Percentiles rank a stretch among this genome's conserved stretches.
Evolutionary conservation across 2,888 invertebrate species (phyloP).

Genomic region (Heliconius aoede): DNA sequence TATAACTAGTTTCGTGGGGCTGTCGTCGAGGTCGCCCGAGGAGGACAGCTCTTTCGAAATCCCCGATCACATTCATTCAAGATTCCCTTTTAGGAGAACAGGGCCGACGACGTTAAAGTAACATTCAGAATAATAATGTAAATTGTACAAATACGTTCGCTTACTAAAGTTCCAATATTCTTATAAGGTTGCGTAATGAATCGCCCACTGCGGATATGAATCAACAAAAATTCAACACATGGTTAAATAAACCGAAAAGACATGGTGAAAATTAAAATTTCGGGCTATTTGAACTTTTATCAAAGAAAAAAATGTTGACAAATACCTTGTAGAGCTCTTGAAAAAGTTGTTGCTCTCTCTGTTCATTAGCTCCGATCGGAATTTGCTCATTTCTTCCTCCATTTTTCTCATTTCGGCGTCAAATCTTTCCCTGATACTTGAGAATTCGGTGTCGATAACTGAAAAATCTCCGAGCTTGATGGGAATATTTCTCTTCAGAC

Average conservation of each 20-base stretch:
- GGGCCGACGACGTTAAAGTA: constrained; percentile 64
- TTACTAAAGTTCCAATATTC: constrained; percentile 48
- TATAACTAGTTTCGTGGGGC: constrained; percentile 67
- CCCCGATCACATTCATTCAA: constrained; percentile 76
- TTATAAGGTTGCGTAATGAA: constrained; percentile 48
- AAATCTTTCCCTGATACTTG: constrained; percentile 96
- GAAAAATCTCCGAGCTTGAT: constrained; percentile 97
- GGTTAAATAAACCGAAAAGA: constrained; percentile 27
- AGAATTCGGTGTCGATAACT: constrained; percentile 98
- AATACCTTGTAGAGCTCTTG: constrained; percentile 93
- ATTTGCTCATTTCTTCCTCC: constrained; percentile 99
- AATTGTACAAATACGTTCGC: constrained; percentile 52
- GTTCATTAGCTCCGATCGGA: constrained; percentile 96
- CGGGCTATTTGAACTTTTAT: background rate
- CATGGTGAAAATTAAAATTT: constrained; percentile 14
- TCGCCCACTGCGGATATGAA: constrained; percentile 39
- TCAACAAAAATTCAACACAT: constrained; percentile 38
- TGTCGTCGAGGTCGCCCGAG: constrained; percentile 61
- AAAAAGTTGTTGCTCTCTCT: constrained; percentile 96
- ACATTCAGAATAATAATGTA: constrained; percentile 70
- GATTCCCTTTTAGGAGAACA: constrained; percentile 78
- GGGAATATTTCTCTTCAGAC: constrained; percentile 94
- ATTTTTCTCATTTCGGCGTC: constrained; percentile 99
- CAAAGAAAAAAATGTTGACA: constrained; percentile 54
- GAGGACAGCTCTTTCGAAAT: constrained; percentile 74